A percentile compares a stretch with the other conserved stretches of the same genome.
phyloP scores from a whole-genome alignment of 1,140 invertebrate species.

The Muscidifurax raptorellus region DNA sequence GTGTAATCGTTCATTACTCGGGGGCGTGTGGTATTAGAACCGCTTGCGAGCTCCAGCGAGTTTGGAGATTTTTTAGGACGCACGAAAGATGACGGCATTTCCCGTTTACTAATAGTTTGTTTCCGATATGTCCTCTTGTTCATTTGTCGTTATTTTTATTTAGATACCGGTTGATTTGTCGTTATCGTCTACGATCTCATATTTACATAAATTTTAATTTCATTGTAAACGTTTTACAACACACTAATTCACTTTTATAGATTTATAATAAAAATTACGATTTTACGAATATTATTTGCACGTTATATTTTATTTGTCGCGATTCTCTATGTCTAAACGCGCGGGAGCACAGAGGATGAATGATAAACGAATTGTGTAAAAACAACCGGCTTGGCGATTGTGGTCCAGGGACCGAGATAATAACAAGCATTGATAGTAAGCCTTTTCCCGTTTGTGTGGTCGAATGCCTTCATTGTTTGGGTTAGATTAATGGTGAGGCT shows the following conservation, averaged over 20 bases:
- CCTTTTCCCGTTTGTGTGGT: conserved; percentile 28
- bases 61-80: not conserved
- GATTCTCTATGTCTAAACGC: conserved; percentile 19
- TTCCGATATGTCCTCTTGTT: not conserved
- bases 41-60: not conserved
- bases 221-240: too few species aligned
- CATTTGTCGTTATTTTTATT: not conserved
- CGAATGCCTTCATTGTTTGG: conserved; percentile 2
- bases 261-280: not conserved
- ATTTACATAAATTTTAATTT: not conserved
- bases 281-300: not conserved
- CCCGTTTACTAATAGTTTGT: not conserved
- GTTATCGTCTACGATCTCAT: not conserved
- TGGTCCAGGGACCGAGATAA: conserved; percentile 42
- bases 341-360: conserved; percentile 5
- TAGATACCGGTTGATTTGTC: not conserved
- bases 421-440: conserved; percentile 27
- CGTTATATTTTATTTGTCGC: not conserved
- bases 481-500: not conserved
- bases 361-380: conserved; percentile 28
- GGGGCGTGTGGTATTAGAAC: not conserved
- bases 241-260: not conserved
- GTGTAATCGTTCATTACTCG: conserved; percentile 41
- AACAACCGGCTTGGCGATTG: conserved; percentile 26
- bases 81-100: not conserved